Base-by-base conservation (phyloP, 2,888 invertebrate species). In the Agrenia bidenticulata region DNA sequence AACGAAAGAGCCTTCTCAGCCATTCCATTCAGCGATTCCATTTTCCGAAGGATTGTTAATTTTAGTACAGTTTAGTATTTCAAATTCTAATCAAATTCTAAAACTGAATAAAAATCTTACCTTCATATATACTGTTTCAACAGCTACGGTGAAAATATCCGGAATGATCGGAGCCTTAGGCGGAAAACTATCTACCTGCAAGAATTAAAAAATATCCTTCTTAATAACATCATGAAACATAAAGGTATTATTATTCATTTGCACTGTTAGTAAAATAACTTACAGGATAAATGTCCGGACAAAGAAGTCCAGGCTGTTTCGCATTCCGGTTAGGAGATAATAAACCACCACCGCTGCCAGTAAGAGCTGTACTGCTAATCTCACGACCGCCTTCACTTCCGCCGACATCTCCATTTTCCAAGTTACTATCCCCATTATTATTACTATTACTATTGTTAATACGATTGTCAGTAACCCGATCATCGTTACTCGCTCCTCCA, bases 141-240 rank as follows among this genome's bases (percentile, higher is more conserved):
- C 72, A 13, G 74, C 73, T 7, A 76, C 74, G 15, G 73, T 74
- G 41, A 76, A 76, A 58, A 73, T 73, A 63, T 76, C 76, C 9
- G 76, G 76, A 19, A 76, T 74, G 41, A 76, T 69, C 24, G 76
- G 76, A 27, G 76, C 74, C 60, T 76, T 75, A 5, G 70, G 75
- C 19, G 70, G 73, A 51, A 69, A 70, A 11, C 61, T 67, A 39
- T 73, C 73, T 64, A 73, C 66, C 69, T 69, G 59, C 1, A 61
- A 57, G 42, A 21, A 2, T 15, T 27, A 24, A 37, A 51, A 60
- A 37, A 50, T 21, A 58, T 9, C 19, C n/a, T n/a, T n/a, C n/a
- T n/a, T n/a, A n/a, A n/a, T n/a, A n/a, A n/a, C n/a, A n/a, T n/a
- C n/a, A n/a, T 37, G 39, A 39, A 11, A 39, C 39, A 11, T 15